Conservation (phyloP, 2,888 invertebrate species). For the Prosapia bicincta region DNA sequence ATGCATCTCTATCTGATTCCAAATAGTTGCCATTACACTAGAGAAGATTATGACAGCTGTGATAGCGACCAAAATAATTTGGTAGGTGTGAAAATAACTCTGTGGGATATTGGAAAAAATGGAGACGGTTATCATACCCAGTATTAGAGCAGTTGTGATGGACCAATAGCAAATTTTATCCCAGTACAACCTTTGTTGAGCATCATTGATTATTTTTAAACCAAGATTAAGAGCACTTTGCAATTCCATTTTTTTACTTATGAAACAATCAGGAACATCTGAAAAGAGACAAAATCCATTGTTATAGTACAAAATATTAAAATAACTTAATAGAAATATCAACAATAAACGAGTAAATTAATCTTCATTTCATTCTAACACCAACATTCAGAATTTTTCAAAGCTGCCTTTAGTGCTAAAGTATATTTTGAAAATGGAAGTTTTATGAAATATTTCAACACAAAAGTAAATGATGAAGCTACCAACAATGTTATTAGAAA, state of each 20-base stretch:
- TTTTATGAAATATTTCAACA: too few relatives aligned
- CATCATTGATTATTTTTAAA: constrained; percentile 57
- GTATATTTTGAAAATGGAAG: too few relatives aligned
- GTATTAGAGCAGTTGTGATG: constrained; percentile 33
- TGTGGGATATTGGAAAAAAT: constrained; percentile 23
- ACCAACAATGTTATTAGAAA: too few relatives aligned
- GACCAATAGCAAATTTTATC: constrained; percentile 32
- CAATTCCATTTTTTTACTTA: constrained; percentile 2
- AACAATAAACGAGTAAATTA: too few relatives aligned
- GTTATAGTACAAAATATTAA: too few relatives aligned
- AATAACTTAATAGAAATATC: too few relatives aligned
- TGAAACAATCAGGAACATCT: constrained; percentile 9
- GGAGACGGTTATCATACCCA: constrained; percentile 36
- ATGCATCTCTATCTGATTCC: constrained; percentile 79
- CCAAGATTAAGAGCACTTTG: constrained; percentile 51
- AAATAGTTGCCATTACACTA: constrained; percentile 73
- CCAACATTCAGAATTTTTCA: too few relatives aligned
- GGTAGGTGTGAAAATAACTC: constrained; percentile 17
- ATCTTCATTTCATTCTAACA: too few relatives aligned
- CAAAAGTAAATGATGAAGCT: too few relatives aligned
- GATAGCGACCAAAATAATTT: constrained; percentile 46
- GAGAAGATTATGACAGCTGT: constrained; percentile 65
- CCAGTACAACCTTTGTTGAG: constrained; percentile 51
- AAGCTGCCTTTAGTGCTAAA: too few relatives aligned
- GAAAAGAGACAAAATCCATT: neutral